Evolutionary conservation across 1,140 invertebrate genomes (phyloP), one percentile per base, ranked within the genome.

Genomic region (Helicoverpa armigera): DNA sequence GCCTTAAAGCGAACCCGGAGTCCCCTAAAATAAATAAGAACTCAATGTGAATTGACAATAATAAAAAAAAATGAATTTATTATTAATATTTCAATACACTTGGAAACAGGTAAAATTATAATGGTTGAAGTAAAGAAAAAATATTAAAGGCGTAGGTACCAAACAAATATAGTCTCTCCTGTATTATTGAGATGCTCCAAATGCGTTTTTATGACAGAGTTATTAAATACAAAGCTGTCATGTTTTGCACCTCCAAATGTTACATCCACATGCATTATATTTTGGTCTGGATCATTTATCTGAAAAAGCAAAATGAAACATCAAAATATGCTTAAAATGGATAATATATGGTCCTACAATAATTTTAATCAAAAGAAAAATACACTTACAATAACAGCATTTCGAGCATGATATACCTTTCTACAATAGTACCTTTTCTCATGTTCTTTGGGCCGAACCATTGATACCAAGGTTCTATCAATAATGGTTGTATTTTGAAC

Each of bases 251-350:
- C 61, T 35, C 61, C 61, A 65, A 65, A 29, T 29, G 61, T 65
- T 65, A 65, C 61, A 65, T 65, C 61, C 61, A 65, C 61, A 65
- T 65, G 23, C 29, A 65, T 43, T 3, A 61, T 61, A 31, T 61
- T 61, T 31, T 29, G 13, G 16, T 61, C 60, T 7, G 60, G 16
- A 61, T 61, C 60, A 61, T 61, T 61, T 23, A 61, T 61, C 60
- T 61, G 5, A 31, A 61, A 61, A 23, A 12, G 29, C 16, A 23
- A 61, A 61, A 61, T 61, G 9, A 61, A 65, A 65, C 11, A 65
- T 65, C 11, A 51, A 61, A 61, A 61, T 61, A 61, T 61, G 58
- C 9, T 61, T 61, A 23, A 23, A 23, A 23, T 23, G 23, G 23
- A 23, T 61, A 18, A 61, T 29, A 61, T 18, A 61, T 18, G 11